A percentile compares a stretch with the other conserved stretches of the same genome.
Conservation (phyloP, 1,140 invertebrate species). For the Saccostrea glomerata region DNA sequence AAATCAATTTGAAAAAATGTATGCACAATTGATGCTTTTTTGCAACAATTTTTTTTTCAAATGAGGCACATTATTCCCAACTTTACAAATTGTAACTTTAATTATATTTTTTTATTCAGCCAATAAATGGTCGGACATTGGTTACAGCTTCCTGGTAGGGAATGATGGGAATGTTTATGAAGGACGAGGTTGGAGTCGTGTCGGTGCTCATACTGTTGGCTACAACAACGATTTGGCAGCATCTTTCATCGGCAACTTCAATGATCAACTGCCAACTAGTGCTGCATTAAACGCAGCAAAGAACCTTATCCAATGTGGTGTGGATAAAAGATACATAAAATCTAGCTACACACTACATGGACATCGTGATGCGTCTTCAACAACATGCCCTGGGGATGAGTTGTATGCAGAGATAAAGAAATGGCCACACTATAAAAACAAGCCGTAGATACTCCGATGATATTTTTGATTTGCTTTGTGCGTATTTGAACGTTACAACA, state of each 20-base stretch:
- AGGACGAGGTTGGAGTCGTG: constrained; percentile 63
- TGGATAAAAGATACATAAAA: constrained; percentile 59
- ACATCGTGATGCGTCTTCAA: constrained; percentile 66
- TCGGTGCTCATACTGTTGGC: constrained; percentile 76
- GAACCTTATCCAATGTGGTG: constrained; percentile 66
- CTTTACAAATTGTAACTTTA: not conserved
- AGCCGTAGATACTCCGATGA: too few species aligned
- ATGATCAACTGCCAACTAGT: constrained; percentile 55
- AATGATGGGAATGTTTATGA: constrained; percentile 70
- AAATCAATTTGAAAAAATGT: too few species aligned
- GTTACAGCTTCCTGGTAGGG: constrained; percentile 69
- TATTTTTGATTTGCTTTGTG: too few species aligned
- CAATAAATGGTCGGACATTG: constrained; percentile 59
- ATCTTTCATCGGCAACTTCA: constrained; percentile 83
- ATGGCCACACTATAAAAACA: constrained; percentile 77
- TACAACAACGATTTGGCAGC: constrained; percentile 78
- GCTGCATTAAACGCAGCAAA: constrained; percentile 62
- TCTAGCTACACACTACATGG: constrained; percentile 65
- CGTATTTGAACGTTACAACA: too few species aligned
- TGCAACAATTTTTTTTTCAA: too few species aligned
- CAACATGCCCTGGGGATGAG: constrained; percentile 64
- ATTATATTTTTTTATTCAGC: not conserved
- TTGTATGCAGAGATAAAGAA: constrained; percentile 81
- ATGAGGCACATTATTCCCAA: too few species aligned
- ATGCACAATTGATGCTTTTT: too few species aligned